phyloP scores from a whole-genome alignment of 2,888 invertebrate species.

The Clusia tigrina region DNA sequence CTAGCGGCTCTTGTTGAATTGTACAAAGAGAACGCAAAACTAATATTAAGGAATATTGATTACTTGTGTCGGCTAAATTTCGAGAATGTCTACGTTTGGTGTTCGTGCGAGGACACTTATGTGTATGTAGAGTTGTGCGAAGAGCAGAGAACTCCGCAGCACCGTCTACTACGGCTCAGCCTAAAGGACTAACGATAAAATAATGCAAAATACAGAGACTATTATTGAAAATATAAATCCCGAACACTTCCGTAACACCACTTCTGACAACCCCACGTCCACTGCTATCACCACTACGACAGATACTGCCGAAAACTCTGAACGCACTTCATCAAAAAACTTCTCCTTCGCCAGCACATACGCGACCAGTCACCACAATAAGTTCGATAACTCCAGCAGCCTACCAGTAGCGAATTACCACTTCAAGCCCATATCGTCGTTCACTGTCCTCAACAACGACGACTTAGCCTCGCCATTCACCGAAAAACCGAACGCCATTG shows the following conservation, averaged over 20 bases:
- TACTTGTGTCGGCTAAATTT: not conserved
- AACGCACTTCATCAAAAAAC: too few relatives aligned
- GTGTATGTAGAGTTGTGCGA: not conserved
- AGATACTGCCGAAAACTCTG: conserved; percentile 29
- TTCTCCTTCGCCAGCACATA: conserved; percentile 53
- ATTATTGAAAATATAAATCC: conserved; percentile 36
- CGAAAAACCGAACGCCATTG: conserved; percentile 68
- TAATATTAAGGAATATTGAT: conserved; percentile 17
- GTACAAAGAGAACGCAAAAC: conserved; percentile 13
- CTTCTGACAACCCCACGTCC: conserved; percentile 32
- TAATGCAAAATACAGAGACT: conserved; percentile 40
- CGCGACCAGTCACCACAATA: conserved; percentile 44
- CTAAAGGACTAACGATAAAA: conserved; percentile 25
- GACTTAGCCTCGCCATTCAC: conserved; percentile 34
- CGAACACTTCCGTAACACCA: conserved; percentile 34
- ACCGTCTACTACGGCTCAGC: too few relatives aligned
- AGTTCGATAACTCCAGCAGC: conserved; percentile 38
- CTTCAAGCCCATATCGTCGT: conserved; percentile 46
- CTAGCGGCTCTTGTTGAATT: too few relatives aligned
- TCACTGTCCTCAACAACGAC: conserved; percentile 48
- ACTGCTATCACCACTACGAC: conserved; percentile 30
- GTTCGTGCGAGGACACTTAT: not conserved
- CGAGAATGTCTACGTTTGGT: not conserved
- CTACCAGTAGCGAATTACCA: conserved; percentile 44
- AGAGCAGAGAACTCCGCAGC: not conserved